Percentiles rank a stretch among this genome's conserved stretches.
Conservation (phyloP, 2,797 vertebrate species). For the Mallotus villosus region DNA sequence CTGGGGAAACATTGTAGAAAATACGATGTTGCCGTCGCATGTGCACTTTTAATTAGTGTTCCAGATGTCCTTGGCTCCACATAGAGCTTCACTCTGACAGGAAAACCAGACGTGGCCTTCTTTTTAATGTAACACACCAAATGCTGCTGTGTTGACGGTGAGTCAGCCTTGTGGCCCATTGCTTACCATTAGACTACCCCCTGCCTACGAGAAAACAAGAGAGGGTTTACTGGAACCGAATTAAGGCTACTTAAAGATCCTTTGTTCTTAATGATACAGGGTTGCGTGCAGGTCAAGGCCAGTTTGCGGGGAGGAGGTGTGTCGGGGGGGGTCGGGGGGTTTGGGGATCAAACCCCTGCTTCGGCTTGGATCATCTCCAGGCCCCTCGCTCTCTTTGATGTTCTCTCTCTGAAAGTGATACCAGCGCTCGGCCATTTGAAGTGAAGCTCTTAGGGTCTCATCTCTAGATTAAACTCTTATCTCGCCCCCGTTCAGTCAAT, state of each 20-base stretch:
- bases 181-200: background rate
- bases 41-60: conserved; percentile 14
- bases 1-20: conserved; percentile 9
- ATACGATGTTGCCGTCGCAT: background rate
- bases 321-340: background rate
- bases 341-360: conserved; percentile 16
- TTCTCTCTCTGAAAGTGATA: conserved; percentile 19
- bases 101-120: conserved; percentile 18
- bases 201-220: background rate
- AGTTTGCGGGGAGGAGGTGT: conserved; percentile 7
- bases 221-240: background rate
- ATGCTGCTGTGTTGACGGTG: conserved; percentile 9
- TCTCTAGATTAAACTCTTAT: conserved; percentile 4
- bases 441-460: background rate
- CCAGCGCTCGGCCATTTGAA: conserved; percentile 9
- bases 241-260: conserved; percentile 3
- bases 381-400: conserved; percentile 13
- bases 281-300: conserved; percentile 1
- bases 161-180: background rate
- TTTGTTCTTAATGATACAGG: background rate
- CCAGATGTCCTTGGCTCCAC: conserved; percentile 40
- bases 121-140: conserved; percentile 5
- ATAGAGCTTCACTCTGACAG: conserved; percentile 8
- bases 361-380: conserved; percentile 5
- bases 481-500: conserved; percentile 10